Percentiles rank a stretch among this genome's conserved stretches.
Conservation (phyloP, 2,888 invertebrate genomes). For the Pimpla rufipes region DNA sequence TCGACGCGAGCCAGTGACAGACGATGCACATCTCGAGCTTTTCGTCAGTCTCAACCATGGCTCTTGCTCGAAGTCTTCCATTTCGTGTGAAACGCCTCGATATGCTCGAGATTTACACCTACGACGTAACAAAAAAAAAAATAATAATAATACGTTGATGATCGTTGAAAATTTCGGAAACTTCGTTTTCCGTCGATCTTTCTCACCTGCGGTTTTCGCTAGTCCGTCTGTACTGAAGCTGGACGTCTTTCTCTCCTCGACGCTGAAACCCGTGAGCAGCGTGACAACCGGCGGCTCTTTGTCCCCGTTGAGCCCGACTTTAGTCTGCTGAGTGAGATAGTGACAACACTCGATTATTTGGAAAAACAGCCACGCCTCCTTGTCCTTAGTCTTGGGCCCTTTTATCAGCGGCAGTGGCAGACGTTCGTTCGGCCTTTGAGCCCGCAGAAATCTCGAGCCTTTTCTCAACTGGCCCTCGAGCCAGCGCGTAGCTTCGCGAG, state of each 20-base stretch:
- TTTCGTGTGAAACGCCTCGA: slow-evolving; percentile 93
- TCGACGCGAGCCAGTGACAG: slow-evolving; percentile 62
- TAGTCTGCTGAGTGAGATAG: slow-evolving; percentile 88
- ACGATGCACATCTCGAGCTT: slow-evolving; percentile 57
- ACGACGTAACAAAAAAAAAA: slow-evolving; percentile 68
- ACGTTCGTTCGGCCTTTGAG: slow-evolving; percentile 94
- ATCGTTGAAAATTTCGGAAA: background rate
- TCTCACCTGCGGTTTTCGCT: slow-evolving; percentile 89
- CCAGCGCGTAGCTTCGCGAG: slow-evolving; percentile 97
- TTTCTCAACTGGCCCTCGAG: slow-evolving; percentile 94
- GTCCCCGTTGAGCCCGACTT: slow-evolving; percentile 80
- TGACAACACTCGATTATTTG: slow-evolving; percentile 95
- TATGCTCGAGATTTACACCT: slow-evolving; percentile 93
- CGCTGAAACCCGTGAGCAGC: slow-evolving; percentile 89
- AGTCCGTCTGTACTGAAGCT: slow-evolving; percentile 91
- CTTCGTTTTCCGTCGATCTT: slow-evolving; percentile 19
- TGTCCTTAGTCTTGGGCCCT: slow-evolving; percentile 92
- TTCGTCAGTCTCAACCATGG: slow-evolving; percentile 87
- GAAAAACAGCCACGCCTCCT: slow-evolving; percentile 90
- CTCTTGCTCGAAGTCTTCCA: slow-evolving; percentile 92
- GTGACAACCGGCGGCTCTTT: slow-evolving; percentile 89
- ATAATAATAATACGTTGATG: slow-evolving; percentile 38
- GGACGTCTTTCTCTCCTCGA: slow-evolving; percentile 87
- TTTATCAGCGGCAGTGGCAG: slow-evolving; percentile 90
- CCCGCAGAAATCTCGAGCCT: slow-evolving; percentile 94